Evolutionary conservation across 1,140 invertebrate species (phyloP).

Genomic region (Cepaea nemoralis): DNA sequence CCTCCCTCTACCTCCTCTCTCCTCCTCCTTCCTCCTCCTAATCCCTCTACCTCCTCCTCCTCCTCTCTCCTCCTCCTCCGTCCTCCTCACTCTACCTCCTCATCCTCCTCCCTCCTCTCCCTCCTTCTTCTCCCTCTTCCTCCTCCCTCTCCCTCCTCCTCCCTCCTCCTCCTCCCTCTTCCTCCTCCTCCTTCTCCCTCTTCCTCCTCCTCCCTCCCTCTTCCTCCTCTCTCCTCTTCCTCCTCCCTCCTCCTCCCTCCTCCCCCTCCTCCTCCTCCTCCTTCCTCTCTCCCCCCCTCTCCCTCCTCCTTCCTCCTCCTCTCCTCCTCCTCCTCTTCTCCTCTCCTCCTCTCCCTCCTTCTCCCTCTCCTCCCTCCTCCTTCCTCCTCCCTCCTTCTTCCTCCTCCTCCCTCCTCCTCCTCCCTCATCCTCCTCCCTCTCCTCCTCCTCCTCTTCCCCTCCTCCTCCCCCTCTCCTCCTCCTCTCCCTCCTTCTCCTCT

Average conservation of each 20-base stretch:
- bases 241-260: neutral
- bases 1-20: too few relatives aligned
- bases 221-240: neutral
- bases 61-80: too few relatives aligned
- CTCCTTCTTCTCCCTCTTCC: too few relatives aligned
- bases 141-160: neutral
- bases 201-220: neutral
- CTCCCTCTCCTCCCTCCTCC: neutral
- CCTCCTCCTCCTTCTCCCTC: neutral
- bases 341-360: neutral
- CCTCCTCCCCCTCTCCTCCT: too few relatives aligned
- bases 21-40: too few relatives aligned
- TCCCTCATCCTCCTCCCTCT: too few relatives aligned
- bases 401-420: neutral
- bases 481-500: too few relatives aligned
- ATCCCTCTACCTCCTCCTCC: too few relatives aligned
- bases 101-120: too few relatives aligned
- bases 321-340: neutral
- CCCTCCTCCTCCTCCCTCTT: neutral
- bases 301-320: neutral
- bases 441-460: constrained; percentile 1
- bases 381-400: neutral
- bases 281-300: neutral
- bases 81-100: too few relatives aligned
- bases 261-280: neutral